Base-by-base conservation (phyloP, 2,113 vertebrate species). In the Hypocryptadius cinnamomeus region DNA sequence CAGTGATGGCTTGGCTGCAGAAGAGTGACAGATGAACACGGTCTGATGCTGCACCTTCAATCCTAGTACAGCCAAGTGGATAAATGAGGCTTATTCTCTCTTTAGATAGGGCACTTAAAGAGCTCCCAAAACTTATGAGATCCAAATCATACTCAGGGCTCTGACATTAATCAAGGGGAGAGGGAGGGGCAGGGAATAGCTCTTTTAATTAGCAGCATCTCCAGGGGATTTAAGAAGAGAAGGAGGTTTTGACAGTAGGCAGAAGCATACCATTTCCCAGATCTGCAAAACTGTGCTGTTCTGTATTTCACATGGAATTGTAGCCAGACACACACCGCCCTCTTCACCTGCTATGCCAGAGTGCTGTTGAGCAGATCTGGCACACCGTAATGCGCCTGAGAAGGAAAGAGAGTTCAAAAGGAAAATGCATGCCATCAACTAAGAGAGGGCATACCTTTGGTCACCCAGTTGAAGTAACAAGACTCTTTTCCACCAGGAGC, bases 1-100 rank as follows among this genome's bases (percentile, higher is more conserved):
- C 5, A 74, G n/a, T 1, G 6, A 44, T 37, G 31, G 23, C 48
- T 54, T 54, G 54, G 25, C 48, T 68, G 8, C 4, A 35, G 23
- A 33, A 74, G 13, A 84, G 25, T 1, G 2, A n/a, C 30, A 33
- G 27, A 39, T 28, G 1, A 1, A 39, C 5, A 8, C 0, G 0
- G 13, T 60, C 22, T 68, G 44, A 20, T 10, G 45, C 37, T 48
- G 42, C 24, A 39, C 64, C 59, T 82, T 66, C 64, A n/a, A 3
- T 35, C 20, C 42, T 42, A 14, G 6, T 66, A 61, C 16, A 39
- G 61, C 25, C 5, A 31, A 61, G 60, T 3, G 8, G 25, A 22
- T 61, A 73, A 78, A 23, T 37, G 7, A 37, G 51, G 39, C 4
- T 80, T 66, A 50, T 24, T 88, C 30, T 50, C 35, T 53, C 50